Base-by-base conservation (phyloP, 2,113 vertebrate genomes). In the Pteruthius melanotis region DNA sequence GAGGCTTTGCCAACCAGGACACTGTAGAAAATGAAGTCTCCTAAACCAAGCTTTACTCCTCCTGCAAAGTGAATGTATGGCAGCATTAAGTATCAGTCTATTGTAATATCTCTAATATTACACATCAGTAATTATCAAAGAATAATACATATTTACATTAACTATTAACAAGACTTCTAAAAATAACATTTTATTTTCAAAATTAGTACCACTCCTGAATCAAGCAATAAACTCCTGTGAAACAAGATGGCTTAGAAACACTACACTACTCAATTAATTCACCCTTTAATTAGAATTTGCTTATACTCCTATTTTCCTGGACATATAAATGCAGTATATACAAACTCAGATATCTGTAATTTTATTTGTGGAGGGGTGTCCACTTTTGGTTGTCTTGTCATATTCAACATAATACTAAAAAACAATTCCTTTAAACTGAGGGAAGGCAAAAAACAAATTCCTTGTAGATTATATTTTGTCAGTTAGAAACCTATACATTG, bases 1-100 rank as follows among this genome's bases (percentile, higher is more conserved):
- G 99, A 99, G 71, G 99, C 99, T 97, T 99, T 99, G 72, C 99
- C 99, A 95, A 99, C 99, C 83, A 99, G 97, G 98, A 99, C 99
- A 95, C 99, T 99, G 98, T 99, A 99, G 98, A 99, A 99, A 98
- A 99, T 99, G 97, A 99, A 99, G 96, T 99, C 99, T 95, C 99
- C 99, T 44, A 99, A 97, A 53, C 99, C 99, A 11, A 99, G 98
- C 78, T 99, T 99, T 65, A 99, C 99, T 83, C 99, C 99, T 94
- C 99, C 99, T 99, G 97, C 83, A 95, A 70, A 88, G 56, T 44
- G 28, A 97, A 94, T 96, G 95, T 27, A 96, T 49, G 54, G 49
- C 47, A 92, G 53, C 37, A 64, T 71, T 83, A 75, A 87, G 20
- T 45, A 75, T 47, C 52, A 87, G 22, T 47, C 28, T 39, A 50